Evolutionary conservation across 2,113 vertebrate species (phyloP).

Genomic region (Butastur rufipennis): DNA sequence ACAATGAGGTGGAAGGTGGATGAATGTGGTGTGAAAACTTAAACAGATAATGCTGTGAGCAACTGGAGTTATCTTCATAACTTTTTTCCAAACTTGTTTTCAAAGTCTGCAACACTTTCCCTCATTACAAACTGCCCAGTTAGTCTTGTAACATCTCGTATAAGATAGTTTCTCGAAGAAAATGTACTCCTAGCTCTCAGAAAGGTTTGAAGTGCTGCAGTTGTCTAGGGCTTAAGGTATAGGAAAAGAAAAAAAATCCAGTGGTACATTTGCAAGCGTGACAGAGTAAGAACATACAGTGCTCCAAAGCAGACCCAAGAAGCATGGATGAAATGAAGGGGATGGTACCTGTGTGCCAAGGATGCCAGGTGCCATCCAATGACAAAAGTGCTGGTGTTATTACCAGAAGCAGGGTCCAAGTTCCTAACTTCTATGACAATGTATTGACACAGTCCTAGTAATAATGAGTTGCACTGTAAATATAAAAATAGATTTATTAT

Average conservation of each 20-base stretch:
- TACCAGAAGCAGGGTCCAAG: not conserved
- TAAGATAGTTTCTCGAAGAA: not conserved
- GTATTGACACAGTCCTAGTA: not conserved
- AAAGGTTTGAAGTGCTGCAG: not conserved
- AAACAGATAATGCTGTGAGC: not conserved
- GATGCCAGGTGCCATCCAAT: accelerated
- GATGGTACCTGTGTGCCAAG: not conserved
- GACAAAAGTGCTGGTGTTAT: not conserved
- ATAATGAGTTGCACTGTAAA: not conserved
- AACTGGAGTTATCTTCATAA: not conserved
- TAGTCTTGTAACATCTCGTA: not conserved
- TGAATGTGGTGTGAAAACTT: not conserved
- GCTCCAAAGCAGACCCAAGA: not conserved
- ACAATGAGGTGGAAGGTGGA: not conserved
- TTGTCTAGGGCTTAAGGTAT: not conserved
- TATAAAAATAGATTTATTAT: not conserved
- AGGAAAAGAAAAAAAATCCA: not conserved
- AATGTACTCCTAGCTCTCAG: not conserved
- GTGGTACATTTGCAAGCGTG: not conserved
- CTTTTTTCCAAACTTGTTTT: not conserved
- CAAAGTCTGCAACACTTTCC: not conserved
- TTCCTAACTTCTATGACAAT: not conserved
- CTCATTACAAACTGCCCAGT: not conserved
- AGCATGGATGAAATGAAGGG: not conserved
- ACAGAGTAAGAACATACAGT: not conserved